Evolutionary conservation across 2,113 vertebrate species (phyloP).

Genomic region (Colinus virginianus): DNA sequence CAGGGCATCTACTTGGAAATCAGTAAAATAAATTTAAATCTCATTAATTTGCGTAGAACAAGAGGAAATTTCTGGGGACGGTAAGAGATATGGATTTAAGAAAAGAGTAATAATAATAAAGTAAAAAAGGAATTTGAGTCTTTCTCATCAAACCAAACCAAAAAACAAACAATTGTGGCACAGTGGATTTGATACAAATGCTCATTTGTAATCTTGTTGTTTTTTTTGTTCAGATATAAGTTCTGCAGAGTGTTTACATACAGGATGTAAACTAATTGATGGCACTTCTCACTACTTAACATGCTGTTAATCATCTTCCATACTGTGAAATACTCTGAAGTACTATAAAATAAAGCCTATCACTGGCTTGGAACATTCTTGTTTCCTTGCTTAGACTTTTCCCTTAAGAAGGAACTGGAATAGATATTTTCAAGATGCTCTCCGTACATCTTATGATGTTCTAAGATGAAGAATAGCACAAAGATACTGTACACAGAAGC

Average conservation of each 20-base stretch:
- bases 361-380: constrained; percentile 28
- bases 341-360: constrained; percentile 51
- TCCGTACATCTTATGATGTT: neutral
- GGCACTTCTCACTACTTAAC: constrained; percentile 73
- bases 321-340: constrained; percentile 64
- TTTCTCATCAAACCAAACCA: neutral
- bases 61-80: neutral
- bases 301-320: constrained; percentile 72
- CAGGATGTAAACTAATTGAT: constrained; percentile 66
- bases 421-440: constrained; percentile 44
- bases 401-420: constrained; percentile 44
- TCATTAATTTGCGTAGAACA: neutral
- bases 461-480: neutral
- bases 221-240: constrained; percentile 59
- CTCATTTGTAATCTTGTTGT: constrained; percentile 7
- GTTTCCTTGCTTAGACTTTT: constrained; percentile 30
- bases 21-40: neutral
- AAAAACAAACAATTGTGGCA: neutral
- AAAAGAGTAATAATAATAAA: neutral
- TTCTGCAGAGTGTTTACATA: constrained; percentile 67
- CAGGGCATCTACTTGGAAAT: neutral
- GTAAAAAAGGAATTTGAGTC: neutral
- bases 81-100: neutral
- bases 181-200: constrained; percentile 10
- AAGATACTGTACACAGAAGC: neutral